A percentile compares a stretch with the other conserved stretches of the same genome.
phyloP scores from a whole-genome alignment of 2,113 vertebrate genomes.

The Oncorhynchus masou region DNA sequence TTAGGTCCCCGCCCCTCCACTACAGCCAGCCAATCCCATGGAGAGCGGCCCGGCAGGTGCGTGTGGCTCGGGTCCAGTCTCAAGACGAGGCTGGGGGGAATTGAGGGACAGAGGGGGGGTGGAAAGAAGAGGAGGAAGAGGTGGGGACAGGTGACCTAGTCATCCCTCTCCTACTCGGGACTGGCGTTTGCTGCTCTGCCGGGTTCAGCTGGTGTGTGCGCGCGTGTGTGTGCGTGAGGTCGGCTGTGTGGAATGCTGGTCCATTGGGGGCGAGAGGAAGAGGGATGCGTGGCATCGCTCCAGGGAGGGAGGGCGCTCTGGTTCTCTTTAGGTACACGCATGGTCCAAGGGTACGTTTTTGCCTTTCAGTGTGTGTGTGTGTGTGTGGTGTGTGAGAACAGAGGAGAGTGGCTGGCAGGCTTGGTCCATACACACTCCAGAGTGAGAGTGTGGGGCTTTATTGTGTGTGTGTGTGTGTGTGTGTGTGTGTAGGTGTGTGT shows the following conservation, averaged over 20 bases:
- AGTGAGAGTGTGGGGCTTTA: conserved; percentile 2
- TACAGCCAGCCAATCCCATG: not conserved
- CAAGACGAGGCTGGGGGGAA: not conserved
- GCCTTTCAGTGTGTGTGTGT: conserved; percentile 11
- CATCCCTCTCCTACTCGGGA: not conserved
- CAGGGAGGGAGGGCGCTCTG: not conserved
- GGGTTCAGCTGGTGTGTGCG: not conserved
- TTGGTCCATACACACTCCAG: conserved; percentile 15
- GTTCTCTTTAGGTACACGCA: not conserved
- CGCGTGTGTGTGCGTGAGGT: not conserved
- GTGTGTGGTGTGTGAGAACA: not conserved
- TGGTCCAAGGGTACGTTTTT: not conserved
- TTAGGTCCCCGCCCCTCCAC: not conserved
- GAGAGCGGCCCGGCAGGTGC: not conserved
- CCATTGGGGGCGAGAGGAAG: not conserved
- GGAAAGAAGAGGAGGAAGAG: not conserved
- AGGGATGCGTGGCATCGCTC: not conserved
- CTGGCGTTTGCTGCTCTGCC: not conserved
- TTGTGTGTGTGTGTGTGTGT: not conserved
- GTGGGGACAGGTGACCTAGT: not conserved
- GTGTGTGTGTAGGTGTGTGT: too few species aligned
- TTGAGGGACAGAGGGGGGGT: not conserved
- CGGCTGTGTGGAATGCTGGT: not conserved
- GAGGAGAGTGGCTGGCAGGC: conserved; percentile 10
- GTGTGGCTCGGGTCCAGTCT: not conserved